Percentiles rank a stretch among this genome's conserved stretches.
Conservation (phyloP, 2,888 invertebrate species). For the Clanis bilineata region DNA sequence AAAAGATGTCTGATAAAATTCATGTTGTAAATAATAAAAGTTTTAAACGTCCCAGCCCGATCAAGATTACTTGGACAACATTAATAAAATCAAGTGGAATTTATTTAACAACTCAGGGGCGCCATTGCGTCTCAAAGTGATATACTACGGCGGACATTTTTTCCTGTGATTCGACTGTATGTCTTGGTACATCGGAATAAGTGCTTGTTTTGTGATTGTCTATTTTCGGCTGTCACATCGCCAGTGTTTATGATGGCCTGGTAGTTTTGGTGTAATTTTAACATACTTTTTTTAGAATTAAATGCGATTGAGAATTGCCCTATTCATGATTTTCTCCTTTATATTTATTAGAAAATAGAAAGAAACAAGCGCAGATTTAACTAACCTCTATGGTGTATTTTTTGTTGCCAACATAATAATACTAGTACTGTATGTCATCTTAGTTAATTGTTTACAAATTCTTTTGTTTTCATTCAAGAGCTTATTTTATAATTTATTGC, state of each 20-base stretch:
- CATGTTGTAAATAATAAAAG: constrained; percentile 76
- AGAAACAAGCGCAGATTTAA: too few species aligned
- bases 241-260: constrained; percentile 37
- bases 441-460: too few species aligned
- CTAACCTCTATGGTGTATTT: too few species aligned
- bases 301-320: not conserved
- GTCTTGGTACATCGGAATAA: constrained; percentile 21
- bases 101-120: constrained; percentile 65
- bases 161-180: constrained; percentile 18
- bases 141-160: constrained; percentile 41
- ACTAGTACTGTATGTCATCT: too few species aligned
- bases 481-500: too few species aligned
- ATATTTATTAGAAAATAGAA: not conserved
- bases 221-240: constrained; percentile 36
- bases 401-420: too few species aligned
- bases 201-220: constrained; percentile 17
- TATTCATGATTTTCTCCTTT: not conserved
- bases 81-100: constrained; percentile 75
- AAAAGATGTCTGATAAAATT: constrained; percentile 32
- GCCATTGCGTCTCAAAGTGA: constrained; percentile 71
- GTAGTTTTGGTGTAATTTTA: constrained; percentile 30
- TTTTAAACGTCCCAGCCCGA: constrained; percentile 66
- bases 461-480: too few species aligned
- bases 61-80: constrained; percentile 75
- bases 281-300: not conserved